phyloP scores from a whole-genome alignment of 1,140 invertebrate genomes.

The Anthonomus grandis region DNA sequence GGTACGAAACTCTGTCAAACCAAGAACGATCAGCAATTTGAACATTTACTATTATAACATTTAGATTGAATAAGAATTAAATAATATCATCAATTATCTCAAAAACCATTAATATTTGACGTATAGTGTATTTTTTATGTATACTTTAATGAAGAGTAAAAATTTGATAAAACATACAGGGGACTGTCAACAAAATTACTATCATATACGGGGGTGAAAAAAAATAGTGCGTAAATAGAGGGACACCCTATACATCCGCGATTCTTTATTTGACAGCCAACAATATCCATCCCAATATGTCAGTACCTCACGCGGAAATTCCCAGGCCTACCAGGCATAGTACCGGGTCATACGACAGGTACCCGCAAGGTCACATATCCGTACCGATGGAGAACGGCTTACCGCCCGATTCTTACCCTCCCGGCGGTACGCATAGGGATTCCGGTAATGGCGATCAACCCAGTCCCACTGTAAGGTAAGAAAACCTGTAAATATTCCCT shows the following conservation, averaged over 20 bases:
- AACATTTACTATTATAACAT: no score
- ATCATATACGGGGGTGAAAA: no score
- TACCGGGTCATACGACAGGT: conserved; percentile 49
- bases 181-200: no score
- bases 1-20: no score
- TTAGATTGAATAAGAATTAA: no score
- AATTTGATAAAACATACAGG: no score
- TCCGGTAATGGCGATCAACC: conserved; percentile 44
- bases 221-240: background rate
- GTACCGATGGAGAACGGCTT: conserved; percentile 53
- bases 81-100: no score
- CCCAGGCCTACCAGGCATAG: conserved; percentile 48
- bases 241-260: background rate
- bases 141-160: no score
- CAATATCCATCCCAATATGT: conserved; percentile 54
- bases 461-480: conserved; percentile 54
- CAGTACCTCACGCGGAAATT: conserved; percentile 47
- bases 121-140: no score
- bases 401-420: conserved; percentile 50
- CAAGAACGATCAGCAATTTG: no score
- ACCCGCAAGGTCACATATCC: conserved; percentile 42
- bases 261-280: conserved; percentile 51
- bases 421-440: conserved; percentile 50
- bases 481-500: no score
- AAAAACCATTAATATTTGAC: no score